A percentile compares a stretch with the other conserved stretches of the same genome.
Evolutionary conservation across 2,888 invertebrate species (phyloP).

Genomic region (Eulithis prunata): DNA sequence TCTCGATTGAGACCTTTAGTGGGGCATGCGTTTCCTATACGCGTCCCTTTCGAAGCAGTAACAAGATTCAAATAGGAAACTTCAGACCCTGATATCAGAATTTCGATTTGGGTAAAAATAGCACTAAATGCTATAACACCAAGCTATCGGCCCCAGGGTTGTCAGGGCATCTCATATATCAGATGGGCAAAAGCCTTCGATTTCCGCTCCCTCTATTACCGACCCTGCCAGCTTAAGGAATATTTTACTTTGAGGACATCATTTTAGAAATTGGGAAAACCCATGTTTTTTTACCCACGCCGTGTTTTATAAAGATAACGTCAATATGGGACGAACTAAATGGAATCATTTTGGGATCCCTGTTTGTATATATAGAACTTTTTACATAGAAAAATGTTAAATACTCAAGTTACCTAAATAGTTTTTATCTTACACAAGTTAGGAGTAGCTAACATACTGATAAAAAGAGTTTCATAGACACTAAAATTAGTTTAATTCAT

Average conservation of each 20-base stretch:
- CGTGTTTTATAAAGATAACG: slow-evolving; percentile 6
- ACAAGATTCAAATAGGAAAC: too few species aligned
- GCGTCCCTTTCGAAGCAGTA: background rate
- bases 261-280: slow-evolving; percentile 31
- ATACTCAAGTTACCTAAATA: too few species aligned
- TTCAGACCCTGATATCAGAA: background rate
- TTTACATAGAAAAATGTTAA: background rate
- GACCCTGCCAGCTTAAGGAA: slow-evolving; percentile 36
- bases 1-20: too few species aligned
- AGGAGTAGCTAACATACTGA: too few species aligned
- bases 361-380: background rate
- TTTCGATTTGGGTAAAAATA: slow-evolving; percentile 4
- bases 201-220: slow-evolving; percentile 40
- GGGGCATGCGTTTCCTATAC: too few species aligned
- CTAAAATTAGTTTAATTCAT: too few species aligned
- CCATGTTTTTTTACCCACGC: slow-evolving; percentile 8
- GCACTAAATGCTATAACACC: slow-evolving; percentile 4
- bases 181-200: slow-evolving; percentile 39
- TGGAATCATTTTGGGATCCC: background rate
- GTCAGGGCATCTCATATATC: slow-evolving; percentile 36
- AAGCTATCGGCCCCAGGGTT: slow-evolving; percentile 21
- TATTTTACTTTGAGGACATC: slow-evolving; percentile 36
- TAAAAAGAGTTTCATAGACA: too few species aligned
- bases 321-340: background rate
- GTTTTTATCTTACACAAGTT: too few species aligned